These are phyloP conservation scores for Condylostylus longicornis DNA, from an alignment of 1,140 invertebrate genomes.

Conservation along the genomic window DNA sequence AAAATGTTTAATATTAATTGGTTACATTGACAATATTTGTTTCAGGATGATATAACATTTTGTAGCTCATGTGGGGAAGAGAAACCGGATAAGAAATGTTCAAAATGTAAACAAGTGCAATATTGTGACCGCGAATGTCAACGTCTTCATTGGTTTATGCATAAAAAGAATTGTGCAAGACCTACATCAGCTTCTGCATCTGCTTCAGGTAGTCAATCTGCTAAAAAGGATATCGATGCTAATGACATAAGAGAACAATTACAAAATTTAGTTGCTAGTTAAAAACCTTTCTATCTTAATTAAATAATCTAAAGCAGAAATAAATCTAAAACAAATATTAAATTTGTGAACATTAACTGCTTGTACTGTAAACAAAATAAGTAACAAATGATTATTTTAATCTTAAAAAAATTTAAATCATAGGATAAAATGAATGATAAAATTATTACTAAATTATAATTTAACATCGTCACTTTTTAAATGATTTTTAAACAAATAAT, in stretches of 20 bases:
- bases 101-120: slow-evolving; percentile 83
- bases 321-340: no score
- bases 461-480: no score
- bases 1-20: neutral
- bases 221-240: slow-evolving; percentile 31
- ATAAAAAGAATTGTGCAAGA: slow-evolving; percentile 73
- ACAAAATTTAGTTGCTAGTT: slow-evolving; percentile 26
- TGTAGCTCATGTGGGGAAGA: slow-evolving; percentile 84
- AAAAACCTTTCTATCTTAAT: neutral
- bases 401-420: no score
- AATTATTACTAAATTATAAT: no score
- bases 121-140: slow-evolving; percentile 94
- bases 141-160: slow-evolving; percentile 87
- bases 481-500: no score
- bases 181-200: slow-evolving; percentile 32
- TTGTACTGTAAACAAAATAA: no score
- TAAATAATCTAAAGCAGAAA: no score
- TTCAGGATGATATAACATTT: slow-evolving; percentile 45
- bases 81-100: slow-evolving; percentile 80
- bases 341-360: no score
- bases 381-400: no score
- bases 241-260: slow-evolving; percentile 33
- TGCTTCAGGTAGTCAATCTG: slow-evolving; percentile 9
- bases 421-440: no score
- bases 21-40: neutral